phyloP scores from a whole-genome alignment of 2,797 vertebrate species.

The Orientallactaga sibirica region DNA sequence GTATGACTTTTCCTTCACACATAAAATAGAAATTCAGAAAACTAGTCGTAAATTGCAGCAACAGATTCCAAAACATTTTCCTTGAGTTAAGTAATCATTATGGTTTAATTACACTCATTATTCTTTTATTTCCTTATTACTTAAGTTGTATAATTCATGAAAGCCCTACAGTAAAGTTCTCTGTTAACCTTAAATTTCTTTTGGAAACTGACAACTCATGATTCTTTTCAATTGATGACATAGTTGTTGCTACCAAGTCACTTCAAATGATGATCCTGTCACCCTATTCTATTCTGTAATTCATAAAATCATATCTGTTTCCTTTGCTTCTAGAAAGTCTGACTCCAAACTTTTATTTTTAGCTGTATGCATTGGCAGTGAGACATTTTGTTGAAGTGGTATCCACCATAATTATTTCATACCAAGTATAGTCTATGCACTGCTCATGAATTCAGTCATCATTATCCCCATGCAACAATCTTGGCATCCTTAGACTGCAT shows the following conservation, averaged over 20 bases:
- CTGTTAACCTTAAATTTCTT: neutral
- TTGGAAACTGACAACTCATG: slow-evolving; percentile 23
- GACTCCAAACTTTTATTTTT: slow-evolving; percentile 49
- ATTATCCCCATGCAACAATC: slow-evolving; percentile 22
- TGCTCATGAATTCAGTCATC: slow-evolving; percentile 33
- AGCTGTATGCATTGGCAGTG: neutral
- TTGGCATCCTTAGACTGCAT: neutral
- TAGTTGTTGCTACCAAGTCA: slow-evolving; percentile 3
- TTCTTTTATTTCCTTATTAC: neutral
- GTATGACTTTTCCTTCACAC: neutral
- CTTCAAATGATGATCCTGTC: slow-evolving; percentile 13
- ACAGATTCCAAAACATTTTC: neutral
- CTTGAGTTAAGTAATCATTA: neutral
- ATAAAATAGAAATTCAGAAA: neutral
- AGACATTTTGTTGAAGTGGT: slow-evolving; percentile 23
- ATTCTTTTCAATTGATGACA: neutral
- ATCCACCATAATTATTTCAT: slow-evolving; percentile 22
- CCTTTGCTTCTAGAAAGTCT: neutral
- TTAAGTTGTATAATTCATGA: slow-evolving; percentile 1
- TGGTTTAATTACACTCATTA: neutral
- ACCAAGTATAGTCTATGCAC: neutral
- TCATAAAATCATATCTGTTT: slow-evolving; percentile 59
- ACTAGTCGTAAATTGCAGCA: neutral
- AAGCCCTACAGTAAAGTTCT: neutral
- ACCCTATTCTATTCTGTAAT: neutral